phyloP scores from a whole-genome alignment of 2,888 invertebrate genomes.

The Eudasyphora cyanicolor region DNA sequence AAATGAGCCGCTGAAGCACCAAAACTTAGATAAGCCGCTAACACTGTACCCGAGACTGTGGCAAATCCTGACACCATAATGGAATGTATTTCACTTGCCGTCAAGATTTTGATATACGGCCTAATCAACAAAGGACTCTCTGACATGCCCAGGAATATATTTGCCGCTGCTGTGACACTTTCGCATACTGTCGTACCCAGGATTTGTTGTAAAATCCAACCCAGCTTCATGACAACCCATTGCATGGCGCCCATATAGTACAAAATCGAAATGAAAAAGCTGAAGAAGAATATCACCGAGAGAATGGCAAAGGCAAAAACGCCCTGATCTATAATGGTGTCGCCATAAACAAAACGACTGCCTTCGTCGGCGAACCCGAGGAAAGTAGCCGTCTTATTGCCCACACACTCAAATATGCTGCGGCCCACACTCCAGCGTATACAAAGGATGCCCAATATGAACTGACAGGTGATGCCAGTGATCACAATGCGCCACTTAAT shows the following conservation, averaged over 20 bases:
- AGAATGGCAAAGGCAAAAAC: conserved; percentile 95
- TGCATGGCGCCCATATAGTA: conserved; percentile 95
- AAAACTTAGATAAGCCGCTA: conserved; percentile 95
- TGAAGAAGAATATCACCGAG: conserved; percentile 96
- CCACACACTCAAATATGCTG: conserved; percentile 83
- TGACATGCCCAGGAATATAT: conserved; percentile 96
- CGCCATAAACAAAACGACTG: conserved; percentile 91
- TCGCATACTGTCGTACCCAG: conserved; percentile 96
- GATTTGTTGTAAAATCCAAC: conserved; percentile 86
- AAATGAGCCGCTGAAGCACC: conserved; percentile 94
- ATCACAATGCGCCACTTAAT: conserved; percentile 90
- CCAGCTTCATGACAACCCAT: conserved; percentile 89
- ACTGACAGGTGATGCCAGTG: conserved; percentile 91
- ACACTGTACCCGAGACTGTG: conserved; percentile 95
- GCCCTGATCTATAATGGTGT: conserved; percentile 82
- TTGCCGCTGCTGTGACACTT: conserved; percentile 94
- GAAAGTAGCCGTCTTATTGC: conserved; percentile 86
- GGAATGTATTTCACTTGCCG: conserved; percentile 94
- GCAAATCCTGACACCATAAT: conserved; percentile 97
- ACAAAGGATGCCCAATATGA: conserved; percentile 90
- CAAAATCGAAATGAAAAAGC: conserved; percentile 92
- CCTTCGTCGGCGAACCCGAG: conserved; percentile 90
- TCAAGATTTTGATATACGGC: conserved; percentile 90
- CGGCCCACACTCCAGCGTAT: conserved; percentile 92
- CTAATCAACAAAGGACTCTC: conserved; percentile 94